These are phyloP conservation scores for Sebastes matsubarae DNA, from an alignment of 2,797 vertebrate species.

Conservation along the genomic window DNA sequence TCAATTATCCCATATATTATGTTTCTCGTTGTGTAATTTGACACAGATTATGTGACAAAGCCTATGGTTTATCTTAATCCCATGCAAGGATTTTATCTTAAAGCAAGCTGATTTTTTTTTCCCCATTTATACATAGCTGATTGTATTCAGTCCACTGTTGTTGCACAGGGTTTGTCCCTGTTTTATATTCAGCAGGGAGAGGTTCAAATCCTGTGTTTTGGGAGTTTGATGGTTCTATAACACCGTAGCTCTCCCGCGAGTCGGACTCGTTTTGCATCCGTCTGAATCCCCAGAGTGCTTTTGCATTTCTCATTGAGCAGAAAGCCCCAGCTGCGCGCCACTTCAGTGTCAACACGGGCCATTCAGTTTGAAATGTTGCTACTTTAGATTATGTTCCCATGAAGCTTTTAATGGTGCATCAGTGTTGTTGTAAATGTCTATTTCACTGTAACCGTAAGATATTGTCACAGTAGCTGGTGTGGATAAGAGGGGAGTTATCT, in stretches of 20 bases:
- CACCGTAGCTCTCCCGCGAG: background rate
- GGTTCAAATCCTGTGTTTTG: conserved; percentile 15
- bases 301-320: conserved; percentile 32
- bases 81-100: conserved; percentile 55
- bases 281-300: conserved; percentile 21
- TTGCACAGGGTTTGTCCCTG: background rate
- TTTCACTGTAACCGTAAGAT: background rate
- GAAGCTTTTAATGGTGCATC: conserved; percentile 7
- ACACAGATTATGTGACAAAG: conserved; percentile 72
- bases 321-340: conserved; percentile 16
- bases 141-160: conserved; percentile 8
- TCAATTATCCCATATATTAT: conserved; percentile 59
- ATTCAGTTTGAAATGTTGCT: conserved; percentile 6
- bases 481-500: background rate
- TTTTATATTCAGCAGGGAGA: background rate
- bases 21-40: conserved; percentile 57
- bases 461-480: background rate
- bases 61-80: conserved; percentile 74
- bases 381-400: background rate
- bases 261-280: conserved; percentile 4
- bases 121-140: conserved; percentile 14
- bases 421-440: background rate
- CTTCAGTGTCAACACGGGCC: background rate
- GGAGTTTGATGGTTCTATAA: background rate
- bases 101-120: conserved; percentile 46